phyloP scores from a whole-genome alignment of 1,140 invertebrate genomes.

The Pristionchus pacificus region DNA sequence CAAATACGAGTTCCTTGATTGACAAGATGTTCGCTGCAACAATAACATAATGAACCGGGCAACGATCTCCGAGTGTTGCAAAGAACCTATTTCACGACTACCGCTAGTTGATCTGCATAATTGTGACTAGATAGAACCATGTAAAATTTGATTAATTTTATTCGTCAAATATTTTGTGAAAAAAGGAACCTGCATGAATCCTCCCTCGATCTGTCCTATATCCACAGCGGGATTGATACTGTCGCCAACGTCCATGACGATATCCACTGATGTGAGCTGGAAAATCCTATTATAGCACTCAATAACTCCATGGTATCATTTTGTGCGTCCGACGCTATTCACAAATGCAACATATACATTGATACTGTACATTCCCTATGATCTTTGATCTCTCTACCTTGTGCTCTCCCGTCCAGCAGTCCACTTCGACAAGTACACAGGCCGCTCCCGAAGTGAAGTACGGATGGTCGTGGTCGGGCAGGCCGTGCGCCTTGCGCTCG shows the following conservation, averaged over 20 bases:
- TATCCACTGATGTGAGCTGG: slow-evolving; percentile 54
- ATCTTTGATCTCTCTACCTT: neutral
- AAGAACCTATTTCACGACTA: too few species aligned
- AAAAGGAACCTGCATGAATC: slow-evolving; percentile 50
- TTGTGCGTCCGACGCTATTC: too few species aligned
- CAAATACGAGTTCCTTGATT: neutral
- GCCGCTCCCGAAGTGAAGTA: slow-evolving; percentile 48
- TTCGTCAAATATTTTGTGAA: too few species aligned
- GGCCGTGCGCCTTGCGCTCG: slow-evolving; percentile 3
- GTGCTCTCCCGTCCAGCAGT: slow-evolving; percentile 61
- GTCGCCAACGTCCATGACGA: slow-evolving; percentile 58
- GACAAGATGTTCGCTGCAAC: too few species aligned
- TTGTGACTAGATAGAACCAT: too few species aligned
- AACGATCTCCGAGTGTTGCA: too few species aligned
- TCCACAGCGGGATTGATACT: slow-evolving; percentile 58
- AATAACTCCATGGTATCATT: too few species aligned
- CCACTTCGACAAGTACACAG: slow-evolving; percentile 59
- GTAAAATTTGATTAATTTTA: too few species aligned
- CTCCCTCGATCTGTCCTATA: slow-evolving; percentile 50
- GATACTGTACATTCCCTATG: neutral
- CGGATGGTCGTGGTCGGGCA: slow-evolving; percentile 15
- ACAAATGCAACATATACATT: too few species aligned
- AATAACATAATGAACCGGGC: too few species aligned
- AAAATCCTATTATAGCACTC: too few species aligned
- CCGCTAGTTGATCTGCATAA: too few species aligned